Evolutionary conservation across 2,113 vertebrate genomes (phyloP).

Genomic region (Leptobrachium ailaonicum): DNA sequence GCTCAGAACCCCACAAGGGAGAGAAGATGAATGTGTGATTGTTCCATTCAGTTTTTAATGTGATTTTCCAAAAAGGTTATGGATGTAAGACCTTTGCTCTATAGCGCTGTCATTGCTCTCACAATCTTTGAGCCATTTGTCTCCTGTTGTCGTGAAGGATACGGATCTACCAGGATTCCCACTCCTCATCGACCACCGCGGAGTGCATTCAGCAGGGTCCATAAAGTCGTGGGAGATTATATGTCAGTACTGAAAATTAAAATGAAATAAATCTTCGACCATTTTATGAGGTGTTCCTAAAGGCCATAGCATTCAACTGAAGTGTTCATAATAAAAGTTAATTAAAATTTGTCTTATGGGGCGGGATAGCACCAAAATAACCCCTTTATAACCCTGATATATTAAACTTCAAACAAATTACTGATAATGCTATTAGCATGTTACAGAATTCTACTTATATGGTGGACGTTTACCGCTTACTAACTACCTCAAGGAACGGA

Average conservation of each 20-base stretch:
- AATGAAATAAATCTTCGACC: neutral
- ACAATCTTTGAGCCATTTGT: constrained; percentile 22
- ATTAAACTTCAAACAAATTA: no score
- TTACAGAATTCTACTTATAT: no score
- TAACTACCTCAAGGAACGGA: no score
- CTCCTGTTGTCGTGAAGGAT: constrained; percentile 10
- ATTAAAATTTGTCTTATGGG: neutral
- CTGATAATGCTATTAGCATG: no score
- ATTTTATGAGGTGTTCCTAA: neutral
- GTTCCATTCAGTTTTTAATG: constrained; percentile 31
- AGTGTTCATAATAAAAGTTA: neutral
- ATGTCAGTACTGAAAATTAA: neutral
- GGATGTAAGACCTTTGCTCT: constrained; percentile 20
- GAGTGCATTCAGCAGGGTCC: neutral
- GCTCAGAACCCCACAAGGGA: constrained; percentile 7
- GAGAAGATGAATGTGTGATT: constrained; percentile 28
- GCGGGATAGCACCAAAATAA: neutral
- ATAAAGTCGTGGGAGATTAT: neutral
- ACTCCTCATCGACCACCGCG: neutral
- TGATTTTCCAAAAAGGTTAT: constrained; percentile 29
- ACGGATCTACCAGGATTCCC: neutral
- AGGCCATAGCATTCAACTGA: neutral
- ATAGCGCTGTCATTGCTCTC: neutral
- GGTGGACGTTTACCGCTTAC: no score
- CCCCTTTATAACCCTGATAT: no score